Base-by-base conservation (phyloP, 2,113 vertebrate species). In the Catharus minimus region DNA sequence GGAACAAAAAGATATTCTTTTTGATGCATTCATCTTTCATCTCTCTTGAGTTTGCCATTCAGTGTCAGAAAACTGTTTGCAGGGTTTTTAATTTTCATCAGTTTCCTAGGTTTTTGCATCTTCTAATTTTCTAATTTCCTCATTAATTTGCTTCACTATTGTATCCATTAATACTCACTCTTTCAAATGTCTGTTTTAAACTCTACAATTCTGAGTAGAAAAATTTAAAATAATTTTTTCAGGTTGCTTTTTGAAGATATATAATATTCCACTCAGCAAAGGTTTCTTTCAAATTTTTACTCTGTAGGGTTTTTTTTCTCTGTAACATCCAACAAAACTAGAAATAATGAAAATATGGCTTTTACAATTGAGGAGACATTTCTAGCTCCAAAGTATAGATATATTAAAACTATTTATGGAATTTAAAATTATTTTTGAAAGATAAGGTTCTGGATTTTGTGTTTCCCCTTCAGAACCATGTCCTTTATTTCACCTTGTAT, bases 11-110 rank as follows among this genome's bases (percentile, higher is more conserved):
- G 53, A 69, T 88, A 60, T 60, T 88, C 55, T 71, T 94, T 94
- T 95, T 85, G 64, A 83, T 89, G 53, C 83, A 92, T 92, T 89
- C 65, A 88, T 92, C 89, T 91, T 94, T 89, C 87, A 91, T 90
- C 55, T 95, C 81, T 91, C 82, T 78, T 38, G 57, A 77, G 65
- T 85, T 88, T 95, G 82, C 41, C 71, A 87, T 88, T 88, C 75
- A 50, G 43, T 90, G 52, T 74, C 83, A 86, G 74, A 77, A 86
- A 86, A 76, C 41, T 44, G 6, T 93, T 90, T 56, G 33, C 41
- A 71, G 50, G 30, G 43, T 15, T 96, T 86, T 88, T 62, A n/a
- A 58, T 78, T 94, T 94, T 89, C 65, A 83, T 88, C 49, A 60
- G 1, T 79, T 88, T 93, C 65, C 77, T 84, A 44, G 21, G 13